A percentile compares a stretch with the other conserved stretches of the same genome.
phyloP scores from a whole-genome alignment of 2,797 vertebrate species.

The Mormyrops boulengeri region DNA sequence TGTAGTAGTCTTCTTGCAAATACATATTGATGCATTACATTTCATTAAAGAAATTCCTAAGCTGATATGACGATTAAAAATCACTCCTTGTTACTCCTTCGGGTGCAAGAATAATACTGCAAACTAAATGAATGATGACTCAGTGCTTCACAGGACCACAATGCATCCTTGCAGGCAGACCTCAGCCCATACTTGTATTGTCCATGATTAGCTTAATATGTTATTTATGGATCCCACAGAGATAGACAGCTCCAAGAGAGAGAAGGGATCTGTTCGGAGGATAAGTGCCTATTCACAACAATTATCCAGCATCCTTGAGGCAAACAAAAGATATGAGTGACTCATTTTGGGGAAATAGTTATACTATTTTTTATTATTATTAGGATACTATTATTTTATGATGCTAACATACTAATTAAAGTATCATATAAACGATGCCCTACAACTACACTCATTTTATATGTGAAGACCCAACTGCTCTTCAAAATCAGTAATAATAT shows the following conservation, averaged over 20 bases:
- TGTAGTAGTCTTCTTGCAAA: not conserved
- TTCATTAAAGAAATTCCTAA: not conserved
- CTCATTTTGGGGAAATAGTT: not conserved
- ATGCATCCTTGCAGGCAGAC: not conserved
- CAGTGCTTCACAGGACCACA: not conserved
- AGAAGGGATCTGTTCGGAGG: not conserved
- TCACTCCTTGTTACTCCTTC: not conserved
- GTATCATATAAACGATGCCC: not conserved
- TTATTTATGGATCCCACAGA: not conserved
- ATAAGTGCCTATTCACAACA: not conserved
- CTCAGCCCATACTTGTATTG: not conserved
- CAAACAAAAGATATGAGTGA: not conserved
- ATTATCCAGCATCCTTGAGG: not conserved
- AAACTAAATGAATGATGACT: not conserved
- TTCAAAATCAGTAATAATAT: not conserved
- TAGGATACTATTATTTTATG: not conserved
- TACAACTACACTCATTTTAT: not conserved
- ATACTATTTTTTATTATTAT: not conserved
- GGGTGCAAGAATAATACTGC: not conserved
- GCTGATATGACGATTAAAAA: not conserved
- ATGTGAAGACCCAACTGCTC: not conserved
- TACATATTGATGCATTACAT: not conserved
- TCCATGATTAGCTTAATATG: not conserved
- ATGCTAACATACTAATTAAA: not conserved
- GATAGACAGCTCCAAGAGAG: not conserved